These are phyloP conservation scores for Coilia nasus DNA, from an alignment of 2,797 vertebrate species.

Conservation along the genomic window DNA sequence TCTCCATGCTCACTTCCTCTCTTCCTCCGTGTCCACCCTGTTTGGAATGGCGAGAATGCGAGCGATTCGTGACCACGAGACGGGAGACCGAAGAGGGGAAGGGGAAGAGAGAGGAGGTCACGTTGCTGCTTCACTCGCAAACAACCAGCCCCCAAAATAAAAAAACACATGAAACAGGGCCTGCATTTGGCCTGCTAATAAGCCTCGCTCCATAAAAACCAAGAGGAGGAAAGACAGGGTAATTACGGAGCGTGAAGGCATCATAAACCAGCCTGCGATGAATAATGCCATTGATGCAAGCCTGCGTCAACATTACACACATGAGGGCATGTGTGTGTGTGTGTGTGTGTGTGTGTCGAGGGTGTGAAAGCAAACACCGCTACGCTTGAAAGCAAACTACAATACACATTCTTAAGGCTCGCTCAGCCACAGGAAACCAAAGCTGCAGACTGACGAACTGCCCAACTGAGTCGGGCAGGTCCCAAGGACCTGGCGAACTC, in stretches of 20 bases:
- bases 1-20: constrained; percentile 13
- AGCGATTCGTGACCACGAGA: neutral
- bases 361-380: constrained; percentile 61
- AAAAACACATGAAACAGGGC: no score
- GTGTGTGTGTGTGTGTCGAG: neutral
- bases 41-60: neutral
- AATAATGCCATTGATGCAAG: constrained; percentile 60
- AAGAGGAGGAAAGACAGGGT: constrained; percentile 42
- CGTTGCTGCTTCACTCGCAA: no score
- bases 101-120: no score
- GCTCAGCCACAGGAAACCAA: constrained; percentile 51
- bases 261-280: constrained; percentile 36
- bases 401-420: constrained; percentile 47
- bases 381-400: constrained; percentile 52
- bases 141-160: no score
- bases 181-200: neutral
- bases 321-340: neutral
- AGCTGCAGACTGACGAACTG: constrained; percentile 57
- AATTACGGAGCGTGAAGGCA: constrained; percentile 33
- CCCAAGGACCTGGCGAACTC: constrained; percentile 42
- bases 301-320: constrained; percentile 30
- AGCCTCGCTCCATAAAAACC: neutral
- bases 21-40: neutral
- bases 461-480: constrained; percentile 33
- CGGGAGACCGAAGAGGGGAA: neutral